Evolutionary conservation across 2,113 vertebrate species (phyloP), one percentile per base, ranked within the genome.

Genomic region (Catharus bicknelli): DNA sequence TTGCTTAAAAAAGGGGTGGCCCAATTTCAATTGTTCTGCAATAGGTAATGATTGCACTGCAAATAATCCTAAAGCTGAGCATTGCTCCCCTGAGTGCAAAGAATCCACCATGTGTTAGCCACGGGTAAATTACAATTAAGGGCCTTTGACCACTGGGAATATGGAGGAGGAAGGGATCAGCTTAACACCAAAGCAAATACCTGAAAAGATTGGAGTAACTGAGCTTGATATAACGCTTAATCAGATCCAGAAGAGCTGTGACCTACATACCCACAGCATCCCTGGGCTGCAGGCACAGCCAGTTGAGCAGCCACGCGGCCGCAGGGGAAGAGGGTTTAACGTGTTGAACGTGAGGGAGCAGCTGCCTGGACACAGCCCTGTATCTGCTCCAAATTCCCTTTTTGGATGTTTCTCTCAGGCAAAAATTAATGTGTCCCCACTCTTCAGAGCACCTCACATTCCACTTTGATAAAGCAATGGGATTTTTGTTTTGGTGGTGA

Each of bases 181-280:
- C 68, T 77, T 38, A 88, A 59, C 19, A 3, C 78, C 29, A 74
- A 67, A 67, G 73, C 72, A 83, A 88, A 79, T n/a, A 92, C 25
- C 77, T 68, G 83, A 43, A 93, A 82, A 70, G 59, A 83, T 1
- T 53, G 61, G 64, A 88, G 92, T 30, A 55, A 77, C 38, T 20
- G 14, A 70, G 94, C 88, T 78, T 75, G 53, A 72, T 86, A 75
- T 67, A 77, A 64, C 0, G 1, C 80, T 78, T 54, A 89, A n/a
- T 19, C 51, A 61, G 68, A 86, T 51, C 72, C 92, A 55, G 83
- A 83, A 80, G 83, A 59, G 93, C 90, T 63, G 57, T 96, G 94
- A 96, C 95, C 95, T 96, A 96, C 90, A 90, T 94, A 70, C 27
- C 26, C 1, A 4, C 79, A 90, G 92, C 92, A 73, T 63, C 84